A percentile compares a stretch with the other conserved stretches of the same genome.
phyloP scores from a whole-genome alignment of 2,888 invertebrate genomes.

The Eubasilissa splendida region DNA sequence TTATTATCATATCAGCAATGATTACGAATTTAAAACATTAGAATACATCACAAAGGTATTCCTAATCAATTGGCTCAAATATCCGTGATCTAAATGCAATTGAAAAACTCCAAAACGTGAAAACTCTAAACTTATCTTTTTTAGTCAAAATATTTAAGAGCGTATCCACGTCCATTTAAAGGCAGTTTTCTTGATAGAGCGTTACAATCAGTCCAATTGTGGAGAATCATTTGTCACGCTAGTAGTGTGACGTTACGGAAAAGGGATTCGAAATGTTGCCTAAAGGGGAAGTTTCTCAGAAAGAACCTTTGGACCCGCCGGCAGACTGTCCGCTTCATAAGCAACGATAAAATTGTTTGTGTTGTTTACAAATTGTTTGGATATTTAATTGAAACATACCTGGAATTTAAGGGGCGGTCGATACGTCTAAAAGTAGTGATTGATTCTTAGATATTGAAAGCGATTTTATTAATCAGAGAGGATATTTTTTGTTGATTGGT shows the following conservation, averaged over 20 bases:
- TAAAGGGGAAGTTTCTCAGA: constrained; percentile 33
- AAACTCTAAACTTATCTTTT: neutral
- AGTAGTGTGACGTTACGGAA: constrained; percentile 15
- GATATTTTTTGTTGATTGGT: neutral
- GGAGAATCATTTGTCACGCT: constrained; percentile 41
- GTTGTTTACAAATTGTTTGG: constrained; percentile 44
- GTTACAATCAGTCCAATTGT: constrained; percentile 41
- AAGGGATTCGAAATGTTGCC: constrained; percentile 15
- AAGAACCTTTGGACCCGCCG: constrained; percentile 34
- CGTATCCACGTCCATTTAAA: constrained; percentile 16
- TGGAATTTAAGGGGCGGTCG: neutral
- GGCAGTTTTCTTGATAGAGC: constrained; percentile 36
- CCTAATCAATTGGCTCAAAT: neutral
- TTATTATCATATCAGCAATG: neutral
- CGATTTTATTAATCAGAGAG: neutral
- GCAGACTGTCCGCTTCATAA: constrained; percentile 18
- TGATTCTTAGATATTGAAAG: neutral
- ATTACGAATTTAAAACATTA: neutral
- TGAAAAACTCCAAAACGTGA: constrained; percentile 20
- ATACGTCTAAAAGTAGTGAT: neutral
- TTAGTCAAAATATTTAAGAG: constrained; percentile 1
- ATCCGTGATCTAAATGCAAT: neutral
- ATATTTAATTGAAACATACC: constrained; percentile 38
- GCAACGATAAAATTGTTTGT: constrained; percentile 48
- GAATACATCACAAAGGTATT: neutral